Evolutionary conservation across 1,140 invertebrate genomes (phyloP), one percentile per base, ranked within the genome.

Genomic region (Anoplophora glabripennis): DNA sequence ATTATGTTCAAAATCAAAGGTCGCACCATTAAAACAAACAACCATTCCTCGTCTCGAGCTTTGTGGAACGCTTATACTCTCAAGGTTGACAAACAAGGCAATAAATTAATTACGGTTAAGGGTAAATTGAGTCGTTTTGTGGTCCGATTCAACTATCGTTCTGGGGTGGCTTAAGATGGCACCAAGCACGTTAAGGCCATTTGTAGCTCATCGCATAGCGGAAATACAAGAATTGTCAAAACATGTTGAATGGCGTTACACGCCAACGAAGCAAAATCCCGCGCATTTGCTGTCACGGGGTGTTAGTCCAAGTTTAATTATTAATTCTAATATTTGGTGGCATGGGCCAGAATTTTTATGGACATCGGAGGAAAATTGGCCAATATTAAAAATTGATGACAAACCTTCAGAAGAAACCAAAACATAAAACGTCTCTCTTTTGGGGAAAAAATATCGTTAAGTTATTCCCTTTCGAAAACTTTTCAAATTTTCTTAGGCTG

Each of bases 21-120:
- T 59, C 11, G 57, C 57, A 1, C 57, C 57, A 11, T 10, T 59
- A 1, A 59, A 59, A 18, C 8, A 10, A 3, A 18, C 53, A n/a
- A 21, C 28, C 14, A 11, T 53, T 3, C 51, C 51, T 7, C 21
- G 57, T 12, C 49, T 59, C 11, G 57, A 59, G 28, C 36, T 59
- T 7, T 46, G 40, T 12, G 57, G 40, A n/a, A 49, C 57, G 2
- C 12, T 59, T 3, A 15, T 59, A 40, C 36, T 59, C 5, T 62
- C 71, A 42, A 45, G 57, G 11, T 46, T 75, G 46, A 53, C 71
- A 14, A 17, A 57, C 7, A 56, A 56, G 37, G 38, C 67, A 14
- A 33, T 28, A 1, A 33, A 38, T 4, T 17, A 55, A 17, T 52
- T 70, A n/a, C 56, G 41, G 3, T 33, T 51, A 35, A 9, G 9